phyloP scores from a whole-genome alignment of 1,140 invertebrate genomes.

The Drosophila ficusphila region DNA sequence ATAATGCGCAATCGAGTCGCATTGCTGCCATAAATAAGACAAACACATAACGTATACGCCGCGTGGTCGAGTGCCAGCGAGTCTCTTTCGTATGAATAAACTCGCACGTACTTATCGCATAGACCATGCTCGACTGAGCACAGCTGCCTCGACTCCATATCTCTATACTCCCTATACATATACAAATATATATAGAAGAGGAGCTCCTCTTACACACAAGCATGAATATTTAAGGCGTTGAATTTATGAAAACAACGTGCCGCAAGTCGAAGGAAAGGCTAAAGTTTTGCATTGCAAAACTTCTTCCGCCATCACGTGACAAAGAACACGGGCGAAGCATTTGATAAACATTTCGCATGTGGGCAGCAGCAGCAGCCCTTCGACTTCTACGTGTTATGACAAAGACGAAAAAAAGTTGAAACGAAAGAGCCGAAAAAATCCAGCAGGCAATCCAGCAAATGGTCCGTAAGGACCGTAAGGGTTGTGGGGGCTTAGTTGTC shows the following conservation, averaged over 20 bases:
- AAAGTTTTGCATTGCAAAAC: constrained; percentile 72
- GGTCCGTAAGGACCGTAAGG: constrained; percentile 54
- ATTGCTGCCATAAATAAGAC: constrained; percentile 75
- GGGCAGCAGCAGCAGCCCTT: constrained; percentile 45
- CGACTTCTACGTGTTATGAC: constrained; percentile 61
- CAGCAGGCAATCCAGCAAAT: constrained; percentile 62
- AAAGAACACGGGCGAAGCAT: constrained; percentile 74
- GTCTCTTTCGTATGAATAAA: constrained; percentile 75
- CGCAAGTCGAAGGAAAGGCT: constrained; percentile 47
- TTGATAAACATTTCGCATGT: constrained; percentile 79
- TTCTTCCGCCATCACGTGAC: constrained; percentile 66
- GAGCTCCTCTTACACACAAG: constrained; percentile 17
- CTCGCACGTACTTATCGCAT: constrained; percentile 81
- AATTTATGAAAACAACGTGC: constrained; percentile 82
- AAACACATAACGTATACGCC: constrained; percentile 76
- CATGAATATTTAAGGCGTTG: constrained; percentile 78
- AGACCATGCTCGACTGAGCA: constrained; percentile 78
- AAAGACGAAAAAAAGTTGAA: constrained; percentile 23
- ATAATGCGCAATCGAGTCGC: constrained; percentile 72
- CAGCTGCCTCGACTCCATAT: constrained; percentile 59
- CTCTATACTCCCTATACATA: not conserved
- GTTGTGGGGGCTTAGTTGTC: constrained; percentile 32
- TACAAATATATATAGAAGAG: not conserved
- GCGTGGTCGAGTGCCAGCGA: constrained; percentile 43
- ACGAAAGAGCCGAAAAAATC: constrained; percentile 23